These are phyloP conservation scores for Lithobates pipiens DNA, from an alignment of 2,797 vertebrate species.

Conservation along the genomic window DNA sequence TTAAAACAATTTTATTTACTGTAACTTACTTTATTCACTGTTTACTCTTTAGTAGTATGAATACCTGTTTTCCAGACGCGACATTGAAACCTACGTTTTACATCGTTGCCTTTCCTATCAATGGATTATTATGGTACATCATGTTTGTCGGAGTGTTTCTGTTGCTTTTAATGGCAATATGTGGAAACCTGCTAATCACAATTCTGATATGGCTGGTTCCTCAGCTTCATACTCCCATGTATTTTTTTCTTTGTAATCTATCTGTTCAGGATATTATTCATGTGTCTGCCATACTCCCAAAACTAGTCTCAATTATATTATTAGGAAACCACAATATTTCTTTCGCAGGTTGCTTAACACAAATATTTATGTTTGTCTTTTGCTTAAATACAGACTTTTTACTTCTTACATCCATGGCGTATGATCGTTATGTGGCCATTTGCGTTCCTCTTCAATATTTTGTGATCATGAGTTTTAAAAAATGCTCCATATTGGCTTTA, in stretches of 20 bases:
- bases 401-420: constrained; percentile 36
- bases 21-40: no score
- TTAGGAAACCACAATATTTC: constrained; percentile 7
- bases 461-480: constrained; percentile 9
- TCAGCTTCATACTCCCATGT: constrained; percentile 44
- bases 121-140: not conserved
- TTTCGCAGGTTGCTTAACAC: not conserved
- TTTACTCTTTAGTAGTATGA: no score
- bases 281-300: constrained; percentile 2
- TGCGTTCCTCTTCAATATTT: constrained; percentile 35
- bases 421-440: constrained; percentile 45
- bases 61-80: no score
- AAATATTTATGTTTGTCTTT: not conserved
- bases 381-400: constrained; percentile 13
- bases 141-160: not conserved
- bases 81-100: not conserved
- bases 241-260: constrained; percentile 27
- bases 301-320: constrained; percentile 1
- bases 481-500: not conserved
- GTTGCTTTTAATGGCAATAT: not conserved
- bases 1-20: no score
- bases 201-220: not conserved
- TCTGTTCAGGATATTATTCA: constrained; percentile 26
- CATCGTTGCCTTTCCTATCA: not conserved
- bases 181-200: constrained; percentile 12